Conservation (phyloP, 2,797 vertebrate genomes). For the Hydrolagus colliei region DNA sequence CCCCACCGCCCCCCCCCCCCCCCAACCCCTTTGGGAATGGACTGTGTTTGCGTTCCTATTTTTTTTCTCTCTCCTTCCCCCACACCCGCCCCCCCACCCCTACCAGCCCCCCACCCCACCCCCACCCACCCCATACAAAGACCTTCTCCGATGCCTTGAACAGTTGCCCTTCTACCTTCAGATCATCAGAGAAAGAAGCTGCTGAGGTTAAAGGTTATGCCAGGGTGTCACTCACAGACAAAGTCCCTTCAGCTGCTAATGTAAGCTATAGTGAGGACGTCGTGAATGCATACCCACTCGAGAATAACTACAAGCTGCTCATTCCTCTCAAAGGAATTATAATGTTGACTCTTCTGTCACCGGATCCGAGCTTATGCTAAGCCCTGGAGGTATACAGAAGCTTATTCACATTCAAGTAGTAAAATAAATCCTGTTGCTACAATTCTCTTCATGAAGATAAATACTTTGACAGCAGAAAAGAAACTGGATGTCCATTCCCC, state of each 20-base stretch:
- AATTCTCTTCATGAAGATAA: conserved; percentile 52
- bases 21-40: conserved; percentile 56
- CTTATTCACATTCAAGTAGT: conserved; percentile 54
- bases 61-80: conserved; percentile 38
- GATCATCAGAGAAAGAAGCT: conserved; percentile 54
- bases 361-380: conserved; percentile 63
- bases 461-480: conserved; percentile 38
- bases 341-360: conserved; percentile 67
- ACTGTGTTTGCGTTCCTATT: conserved; percentile 59
- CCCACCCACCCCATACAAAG: conserved; percentile 45
- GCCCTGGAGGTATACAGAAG: conserved; percentile 56
- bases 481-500: neutral
- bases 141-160: conserved; percentile 61
- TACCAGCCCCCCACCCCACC: no score
- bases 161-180: conserved; percentile 46
- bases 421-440: conserved; percentile 54
- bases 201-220: conserved; percentile 63
- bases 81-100: no score
- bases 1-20: no score
- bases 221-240: conserved; percentile 56
- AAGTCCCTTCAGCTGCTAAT: conserved; percentile 60
- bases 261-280: conserved; percentile 58
- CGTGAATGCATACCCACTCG: conserved; percentile 69
- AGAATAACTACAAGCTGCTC: conserved; percentile 65
- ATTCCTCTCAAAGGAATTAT: conserved; percentile 57